phyloP scores from a whole-genome alignment of 2,888 invertebrate genomes.

The Drosophila dives region DNA sequence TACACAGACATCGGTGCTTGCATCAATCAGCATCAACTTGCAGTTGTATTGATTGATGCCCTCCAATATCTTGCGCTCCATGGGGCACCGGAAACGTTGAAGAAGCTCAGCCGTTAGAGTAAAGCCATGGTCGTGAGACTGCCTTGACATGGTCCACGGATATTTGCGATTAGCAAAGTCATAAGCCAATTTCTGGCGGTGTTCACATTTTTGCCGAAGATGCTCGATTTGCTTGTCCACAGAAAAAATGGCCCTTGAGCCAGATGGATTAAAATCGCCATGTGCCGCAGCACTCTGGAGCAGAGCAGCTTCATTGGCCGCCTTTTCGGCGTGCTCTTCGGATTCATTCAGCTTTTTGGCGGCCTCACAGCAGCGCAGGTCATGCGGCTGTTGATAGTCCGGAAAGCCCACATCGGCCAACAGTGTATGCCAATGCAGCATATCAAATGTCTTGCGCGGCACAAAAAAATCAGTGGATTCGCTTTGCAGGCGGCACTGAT shows the following conservation, averaged over 20 bases:
- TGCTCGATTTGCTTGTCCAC: constrained; percentile 49
- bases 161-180: constrained; percentile 71
- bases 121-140: constrained; percentile 51
- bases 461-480: constrained; percentile 51
- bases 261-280: constrained; percentile 12
- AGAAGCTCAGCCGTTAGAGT: constrained; percentile 48
- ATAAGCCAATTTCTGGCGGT: constrained; percentile 68
- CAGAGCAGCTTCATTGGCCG: constrained; percentile 23
- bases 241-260: constrained; percentile 40
- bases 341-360: constrained; percentile 18
- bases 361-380: constrained; percentile 48
- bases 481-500: constrained; percentile 62
- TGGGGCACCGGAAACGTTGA: constrained; percentile 44
- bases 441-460: constrained; percentile 63
- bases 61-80: constrained; percentile 63
- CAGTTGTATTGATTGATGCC: constrained; percentile 64
- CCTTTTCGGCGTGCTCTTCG: constrained; percentile 32
- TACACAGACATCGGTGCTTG: constrained; percentile 55
- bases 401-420: constrained; percentile 64
- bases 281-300: neutral
- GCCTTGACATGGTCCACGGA: constrained; percentile 72
- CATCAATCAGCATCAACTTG: constrained; percentile 75
- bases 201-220: constrained; percentile 40
- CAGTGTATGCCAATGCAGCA: constrained; percentile 65
- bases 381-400: constrained; percentile 56